Evolutionary conservation across 2,888 invertebrate genomes (phyloP), one percentile per base, ranked within the genome.

Genomic region (Dryomyza anilis): DNA sequence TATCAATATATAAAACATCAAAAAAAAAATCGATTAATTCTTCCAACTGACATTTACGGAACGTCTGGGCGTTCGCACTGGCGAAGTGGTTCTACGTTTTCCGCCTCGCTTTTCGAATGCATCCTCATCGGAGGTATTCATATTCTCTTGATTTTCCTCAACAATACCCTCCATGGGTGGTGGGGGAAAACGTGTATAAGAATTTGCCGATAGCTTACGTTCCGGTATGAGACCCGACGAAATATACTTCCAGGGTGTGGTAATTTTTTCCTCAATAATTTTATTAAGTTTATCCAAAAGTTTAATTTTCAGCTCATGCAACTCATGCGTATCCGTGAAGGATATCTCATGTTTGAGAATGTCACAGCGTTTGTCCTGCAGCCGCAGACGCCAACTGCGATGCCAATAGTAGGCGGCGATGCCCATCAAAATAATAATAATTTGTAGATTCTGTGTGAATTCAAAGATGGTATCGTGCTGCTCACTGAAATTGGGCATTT

Each of bases 361-460:
- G 19, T 65, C 48, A 29, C 58, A 68, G 27, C 68, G 66, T 5
- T 53, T 21, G 14, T 65, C 56, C 29, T 68, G 33, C 19, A 67
- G 43, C n/a, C 65, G 56, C 7, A 67, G 59, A 58, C 68, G 67
- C 70, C 70, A 70, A 45, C 52, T 29, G 55, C 69, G 69, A 52
- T 71, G 70, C 2, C 64, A 8, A 19, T 48, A 66, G 23, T 67
- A 72, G 10, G 55, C 27, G 1, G 21, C 19, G 10, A 67, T 39
- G 6, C 64, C 70, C 8, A 66, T n/a, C 1, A 64, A 14, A 25
- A 70, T 58, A 1, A 69, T 3, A 36, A 69, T 2, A 12, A 72
- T 45, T 57, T 56, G 65, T 4, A 59, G 23, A 48, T 64, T 60
- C 8, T 45, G 62, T 4, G 63, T 48, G 64, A 72, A 62, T 25